These are phyloP conservation scores for Thalassophryne amazonica DNA, from an alignment of 2,797 vertebrate genomes.

Conservation along the genomic window DNA sequence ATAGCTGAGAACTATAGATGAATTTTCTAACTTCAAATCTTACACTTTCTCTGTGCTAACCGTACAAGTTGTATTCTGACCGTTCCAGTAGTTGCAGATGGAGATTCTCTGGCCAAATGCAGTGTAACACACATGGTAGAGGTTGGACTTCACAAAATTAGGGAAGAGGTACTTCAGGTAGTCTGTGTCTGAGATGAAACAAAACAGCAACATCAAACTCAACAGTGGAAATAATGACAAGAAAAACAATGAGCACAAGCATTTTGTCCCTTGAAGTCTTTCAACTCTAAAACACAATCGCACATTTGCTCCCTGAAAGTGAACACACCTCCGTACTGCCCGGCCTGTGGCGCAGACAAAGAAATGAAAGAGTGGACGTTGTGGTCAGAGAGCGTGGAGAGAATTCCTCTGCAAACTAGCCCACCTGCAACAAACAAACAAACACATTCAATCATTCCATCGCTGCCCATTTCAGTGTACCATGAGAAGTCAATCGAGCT, in stretches of 20 bases:
- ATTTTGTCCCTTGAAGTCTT: no score
- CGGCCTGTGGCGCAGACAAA: constrained; percentile 88
- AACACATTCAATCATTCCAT: neutral
- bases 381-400: constrained; percentile 86
- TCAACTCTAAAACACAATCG: neutral
- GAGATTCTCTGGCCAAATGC: constrained; percentile 85
- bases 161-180: constrained; percentile 91
- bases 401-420: constrained; percentile 87
- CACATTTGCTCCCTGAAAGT: neutral
- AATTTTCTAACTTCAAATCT: neutral
- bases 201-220: neutral
- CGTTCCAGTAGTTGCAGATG: constrained; percentile 95
- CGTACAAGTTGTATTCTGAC: constrained; percentile 62
- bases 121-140: constrained; percentile 88
- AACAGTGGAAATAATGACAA: neutral
- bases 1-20: neutral
- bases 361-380: constrained; percentile 91
- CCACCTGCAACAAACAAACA: constrained; percentile 76
- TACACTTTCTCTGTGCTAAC: neutral
- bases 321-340: constrained; percentile 89
- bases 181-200: constrained; percentile 81
- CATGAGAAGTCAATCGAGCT: no score
- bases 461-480: neutral
- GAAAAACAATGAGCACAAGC: no score
- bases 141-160: constrained; percentile 83